Conservation (phyloP, 1,140 invertebrate genomes). For the Dendrolimus kikuchii region DNA sequence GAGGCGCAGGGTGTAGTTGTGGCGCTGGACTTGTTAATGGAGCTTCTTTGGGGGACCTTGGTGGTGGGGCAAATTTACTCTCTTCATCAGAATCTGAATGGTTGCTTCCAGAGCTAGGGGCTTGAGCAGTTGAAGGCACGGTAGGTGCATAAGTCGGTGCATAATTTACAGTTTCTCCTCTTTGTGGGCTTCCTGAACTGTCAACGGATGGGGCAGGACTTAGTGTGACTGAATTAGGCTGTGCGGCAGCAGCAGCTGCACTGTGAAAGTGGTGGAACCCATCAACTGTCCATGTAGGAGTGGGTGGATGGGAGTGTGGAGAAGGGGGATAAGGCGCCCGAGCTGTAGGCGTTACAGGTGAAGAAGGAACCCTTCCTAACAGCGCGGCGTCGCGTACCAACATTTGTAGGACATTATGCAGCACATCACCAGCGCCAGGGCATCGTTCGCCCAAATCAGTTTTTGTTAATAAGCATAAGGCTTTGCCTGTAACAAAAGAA, state of each 20-base stretch:
- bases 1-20: conserved; percentile 46
- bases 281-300: conserved; percentile 81
- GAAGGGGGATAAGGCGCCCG: conserved; percentile 84
- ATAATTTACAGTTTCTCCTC: conserved; percentile 81
- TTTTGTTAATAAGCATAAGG: conserved; percentile 90
- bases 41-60: conserved; percentile 61
- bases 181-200: conserved; percentile 88
- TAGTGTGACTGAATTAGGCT: conserved; percentile 88
- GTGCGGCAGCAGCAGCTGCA: conserved; percentile 78
- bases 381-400: conserved; percentile 86
- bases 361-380: conserved; percentile 84
- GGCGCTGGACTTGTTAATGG: conserved; percentile 54
- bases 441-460: conserved; percentile 91
- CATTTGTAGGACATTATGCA: conserved; percentile 94
- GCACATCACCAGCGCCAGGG: conserved; percentile 92
- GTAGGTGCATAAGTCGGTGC: conserved; percentile 87
- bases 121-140: conserved; percentile 49
- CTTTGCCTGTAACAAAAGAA: conserved; percentile 79
- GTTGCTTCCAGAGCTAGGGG: conserved; percentile 76
- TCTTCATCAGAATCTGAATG: conserved; percentile 86
- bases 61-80: conserved; percentile 58
- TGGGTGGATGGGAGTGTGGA: conserved; percentile 84
- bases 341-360: conserved; percentile 87
- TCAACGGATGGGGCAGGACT: conserved; percentile 92
- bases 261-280: conserved; percentile 75